Percentiles rank a stretch among this genome's conserved stretches.
phyloP scores from a whole-genome alignment of 2,888 invertebrate genomes.

The Sarcophaga variegata region DNA sequence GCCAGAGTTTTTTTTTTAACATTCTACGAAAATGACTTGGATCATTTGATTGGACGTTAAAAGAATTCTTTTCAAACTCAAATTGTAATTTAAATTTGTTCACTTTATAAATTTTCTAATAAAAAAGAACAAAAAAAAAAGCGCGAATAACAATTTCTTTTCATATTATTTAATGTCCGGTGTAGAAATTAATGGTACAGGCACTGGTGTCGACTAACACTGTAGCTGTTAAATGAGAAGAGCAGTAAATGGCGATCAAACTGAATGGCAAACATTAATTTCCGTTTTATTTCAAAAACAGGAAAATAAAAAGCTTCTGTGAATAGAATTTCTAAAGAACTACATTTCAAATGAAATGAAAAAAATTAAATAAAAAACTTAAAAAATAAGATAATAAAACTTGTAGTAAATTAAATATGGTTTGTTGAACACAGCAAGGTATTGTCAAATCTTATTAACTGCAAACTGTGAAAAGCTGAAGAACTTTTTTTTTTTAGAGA shows the following conservation, averaged over 20 bases:
- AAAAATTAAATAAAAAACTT: background rate
- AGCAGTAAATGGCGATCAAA: conserved; percentile 72
- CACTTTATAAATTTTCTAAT: too few species aligned
- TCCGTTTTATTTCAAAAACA: conserved; percentile 70
- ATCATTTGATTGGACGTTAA: too few species aligned
- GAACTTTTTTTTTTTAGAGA: background rate
- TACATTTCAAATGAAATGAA: background rate
- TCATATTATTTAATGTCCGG: conserved; percentile 29
- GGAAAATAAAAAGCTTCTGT: background rate
- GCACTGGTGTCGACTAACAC: too few species aligned
- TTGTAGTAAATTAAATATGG: conserved; percentile 23
- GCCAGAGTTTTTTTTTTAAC: too few species aligned
- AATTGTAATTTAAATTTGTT: too few species aligned
- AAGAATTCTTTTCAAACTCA: too few species aligned
- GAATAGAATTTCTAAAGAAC: background rate
- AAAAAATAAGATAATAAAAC: background rate
- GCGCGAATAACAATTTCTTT: background rate
- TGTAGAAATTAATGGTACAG: too few species aligned
- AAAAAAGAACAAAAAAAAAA: too few species aligned
- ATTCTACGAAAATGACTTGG: too few species aligned
- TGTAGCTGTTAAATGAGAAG: too few species aligned
- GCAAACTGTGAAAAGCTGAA: background rate
- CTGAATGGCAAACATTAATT: conserved; percentile 77
- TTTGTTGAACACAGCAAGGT: background rate
- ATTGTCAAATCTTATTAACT: conserved; percentile 25